Percentiles rank a stretch among this genome's conserved stretches.
These are phyloP conservation scores for Onchidella celtica DNA, from an alignment of 2,888 invertebrate genomes.

Conservation along the genomic window DNA sequence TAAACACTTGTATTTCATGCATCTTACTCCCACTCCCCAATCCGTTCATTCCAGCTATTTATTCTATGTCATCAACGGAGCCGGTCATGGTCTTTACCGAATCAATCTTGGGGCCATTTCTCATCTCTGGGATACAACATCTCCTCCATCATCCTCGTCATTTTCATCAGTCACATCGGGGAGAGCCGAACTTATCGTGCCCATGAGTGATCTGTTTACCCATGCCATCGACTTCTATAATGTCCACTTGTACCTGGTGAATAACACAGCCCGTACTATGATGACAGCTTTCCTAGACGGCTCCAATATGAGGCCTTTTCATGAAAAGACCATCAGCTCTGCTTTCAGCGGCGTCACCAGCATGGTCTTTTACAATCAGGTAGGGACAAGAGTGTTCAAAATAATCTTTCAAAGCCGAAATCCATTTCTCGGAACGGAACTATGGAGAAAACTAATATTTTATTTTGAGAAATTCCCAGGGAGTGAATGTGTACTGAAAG, in stretches of 20 bases:
- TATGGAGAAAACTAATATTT: no score
- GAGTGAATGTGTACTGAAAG: no score
- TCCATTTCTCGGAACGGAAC: no score
- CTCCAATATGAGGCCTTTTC: conserved; percentile 83
- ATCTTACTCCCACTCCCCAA: no score
- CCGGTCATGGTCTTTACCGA: conserved; percentile 86
- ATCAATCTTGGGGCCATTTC: conserved; percentile 88
- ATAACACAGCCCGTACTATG: conserved; percentile 88
- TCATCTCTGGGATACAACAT: conserved; percentile 64
- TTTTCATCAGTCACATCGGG: conserved; percentile 36
- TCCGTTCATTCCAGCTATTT: conserved; percentile 88
- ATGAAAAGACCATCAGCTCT: conserved; percentile 86
- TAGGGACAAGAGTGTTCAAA: no score
- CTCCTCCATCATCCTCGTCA: background rate
- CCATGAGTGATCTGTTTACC: conserved; percentile 86
- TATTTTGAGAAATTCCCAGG: no score
- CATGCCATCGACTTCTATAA: conserved; percentile 92
- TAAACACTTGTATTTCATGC: no score
- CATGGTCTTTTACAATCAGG: conserved; percentile 82
- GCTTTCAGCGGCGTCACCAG: conserved; percentile 88
- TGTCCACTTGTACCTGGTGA: conserved; percentile 89
- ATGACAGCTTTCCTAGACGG: conserved; percentile 91
- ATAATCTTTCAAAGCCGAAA: no score
- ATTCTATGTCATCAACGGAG: conserved; percentile 86
- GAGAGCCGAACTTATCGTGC: conserved; percentile 62